Conservation (phyloP, 2,888 invertebrate species). For the Acleris laterana region DNA sequence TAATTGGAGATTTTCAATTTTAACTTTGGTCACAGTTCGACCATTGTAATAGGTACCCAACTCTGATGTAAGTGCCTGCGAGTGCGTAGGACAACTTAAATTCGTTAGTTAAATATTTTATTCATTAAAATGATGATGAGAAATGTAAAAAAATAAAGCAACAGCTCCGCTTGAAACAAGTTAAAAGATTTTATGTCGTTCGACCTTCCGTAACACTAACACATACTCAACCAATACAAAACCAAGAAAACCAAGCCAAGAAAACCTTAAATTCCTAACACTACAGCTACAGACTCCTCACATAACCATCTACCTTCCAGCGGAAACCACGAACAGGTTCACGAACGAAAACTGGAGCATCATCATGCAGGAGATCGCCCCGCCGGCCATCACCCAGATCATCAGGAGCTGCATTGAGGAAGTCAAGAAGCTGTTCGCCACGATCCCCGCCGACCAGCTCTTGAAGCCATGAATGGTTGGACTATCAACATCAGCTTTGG, state of each 20-base stretch:
- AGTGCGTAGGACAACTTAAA: too few relatives aligned
- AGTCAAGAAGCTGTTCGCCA: slow-evolving; percentile 64
- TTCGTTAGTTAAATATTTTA: too few relatives aligned
- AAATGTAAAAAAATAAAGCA: too few relatives aligned
- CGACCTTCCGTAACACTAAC: too few relatives aligned
- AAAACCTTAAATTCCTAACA: slow-evolving; percentile 27
- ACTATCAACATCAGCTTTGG: slow-evolving; percentile 2
- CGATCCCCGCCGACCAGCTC: slow-evolving; percentile 61
- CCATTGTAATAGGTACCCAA: too few relatives aligned
- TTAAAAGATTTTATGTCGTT: too few relatives aligned
- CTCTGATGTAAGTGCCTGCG: too few relatives aligned
- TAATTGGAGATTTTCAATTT: too few relatives aligned
- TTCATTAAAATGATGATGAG: too few relatives aligned
- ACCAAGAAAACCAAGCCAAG: background rate
- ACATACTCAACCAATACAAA: too few relatives aligned
- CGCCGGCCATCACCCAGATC: slow-evolving; percentile 71
- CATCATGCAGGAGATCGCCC: slow-evolving; percentile 78
- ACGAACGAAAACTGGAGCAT: slow-evolving; percentile 77
- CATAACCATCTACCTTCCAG: slow-evolving; percentile 57
- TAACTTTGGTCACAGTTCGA: too few relatives aligned
- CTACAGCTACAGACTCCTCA: slow-evolving; percentile 29
- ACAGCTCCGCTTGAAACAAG: too few relatives aligned
- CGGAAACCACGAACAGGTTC: slow-evolving; percentile 70
- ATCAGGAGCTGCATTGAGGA: slow-evolving; percentile 68
- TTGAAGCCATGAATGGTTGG: slow-evolving; percentile 66